A percentile compares a stretch with the other conserved stretches of the same genome.
These are phyloP conservation scores for Haemorhous mexicanus DNA, from an alignment of 2,113 vertebrate genomes.

Conservation along the genomic window DNA sequence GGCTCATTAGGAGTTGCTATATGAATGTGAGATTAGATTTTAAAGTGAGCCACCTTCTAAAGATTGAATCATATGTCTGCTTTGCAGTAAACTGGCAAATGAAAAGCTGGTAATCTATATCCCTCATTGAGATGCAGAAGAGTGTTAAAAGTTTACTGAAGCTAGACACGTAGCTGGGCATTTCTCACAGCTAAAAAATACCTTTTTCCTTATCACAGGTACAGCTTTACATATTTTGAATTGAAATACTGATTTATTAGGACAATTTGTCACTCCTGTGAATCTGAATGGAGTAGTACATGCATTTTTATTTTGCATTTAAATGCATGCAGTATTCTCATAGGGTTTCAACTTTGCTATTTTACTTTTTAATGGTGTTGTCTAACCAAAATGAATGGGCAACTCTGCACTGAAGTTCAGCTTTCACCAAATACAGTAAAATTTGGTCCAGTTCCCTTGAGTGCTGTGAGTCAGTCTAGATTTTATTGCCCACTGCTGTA, in stretches of 20 bases:
- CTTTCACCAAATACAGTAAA: not conserved
- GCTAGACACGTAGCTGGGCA: not conserved
- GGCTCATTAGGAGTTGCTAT: slow-evolving; percentile 74
- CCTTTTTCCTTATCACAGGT: not conserved
- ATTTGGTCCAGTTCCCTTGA: not conserved
- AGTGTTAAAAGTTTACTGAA: not conserved
- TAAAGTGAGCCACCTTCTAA: slow-evolving; percentile 67
- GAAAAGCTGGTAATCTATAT: slow-evolving; percentile 54
- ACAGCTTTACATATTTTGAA: not conserved
- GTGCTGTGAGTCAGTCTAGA: not conserved
- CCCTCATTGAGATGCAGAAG: slow-evolving; percentile 10
- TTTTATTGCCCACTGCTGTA: not conserved
- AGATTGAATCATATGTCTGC: slow-evolving; percentile 67
- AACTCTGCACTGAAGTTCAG: not conserved
- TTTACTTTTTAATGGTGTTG: not conserved
- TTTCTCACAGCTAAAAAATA: slow-evolving; percentile 14
- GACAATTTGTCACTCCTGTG: slow-evolving; percentile 18
- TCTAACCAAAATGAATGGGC: not conserved
- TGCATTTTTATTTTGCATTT: slow-evolving; percentile 37
- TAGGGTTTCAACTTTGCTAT: not conserved
- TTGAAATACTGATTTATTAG: slow-evolving; percentile 40
- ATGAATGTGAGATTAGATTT: slow-evolving; percentile 73
- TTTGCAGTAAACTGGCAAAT: slow-evolving; percentile 60
- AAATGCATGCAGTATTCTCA: not conserved
- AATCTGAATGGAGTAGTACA: slow-evolving; percentile 20